phyloP scores from a whole-genome alignment of 2,888 invertebrate species.

The Nomada flava region DNA sequence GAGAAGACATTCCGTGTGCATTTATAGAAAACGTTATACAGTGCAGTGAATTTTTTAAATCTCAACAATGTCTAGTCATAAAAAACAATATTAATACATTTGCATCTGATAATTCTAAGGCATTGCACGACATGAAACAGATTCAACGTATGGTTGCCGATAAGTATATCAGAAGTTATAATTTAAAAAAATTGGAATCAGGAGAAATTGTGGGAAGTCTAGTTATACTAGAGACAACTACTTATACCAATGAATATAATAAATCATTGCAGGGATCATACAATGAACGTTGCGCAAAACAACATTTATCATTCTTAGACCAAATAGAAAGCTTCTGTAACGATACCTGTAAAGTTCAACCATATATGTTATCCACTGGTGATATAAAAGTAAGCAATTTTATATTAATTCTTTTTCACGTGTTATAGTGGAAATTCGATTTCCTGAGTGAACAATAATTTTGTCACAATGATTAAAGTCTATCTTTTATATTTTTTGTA shows the following conservation, averaged over 20 bases:
- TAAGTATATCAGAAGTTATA: constrained; percentile 87
- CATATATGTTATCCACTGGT: constrained; percentile 1
- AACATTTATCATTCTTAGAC: constrained; percentile 84
- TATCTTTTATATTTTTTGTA: constrained; percentile 55
- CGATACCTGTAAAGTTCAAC: constrained; percentile 19
- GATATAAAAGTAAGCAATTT: constrained; percentile 72
- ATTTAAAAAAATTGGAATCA: constrained; percentile 85
- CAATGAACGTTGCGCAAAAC: constrained; percentile 85
- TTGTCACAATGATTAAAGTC: constrained; percentile 4
- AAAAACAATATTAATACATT: constrained; percentile 88
- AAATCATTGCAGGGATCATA: constrained; percentile 86
- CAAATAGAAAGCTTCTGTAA: constrained; percentile 39
- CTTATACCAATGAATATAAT: constrained; percentile 84
- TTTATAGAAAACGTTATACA: constrained; percentile 89
- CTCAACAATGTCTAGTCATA: constrained; percentile 89
- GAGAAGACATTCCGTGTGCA: constrained; percentile 86
- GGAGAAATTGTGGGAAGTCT: constrained; percentile 83
- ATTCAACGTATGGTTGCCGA: constrained; percentile 81
- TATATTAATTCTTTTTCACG: background rate
- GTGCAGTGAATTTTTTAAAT: constrained; percentile 88
- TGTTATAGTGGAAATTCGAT: constrained; percentile 2
- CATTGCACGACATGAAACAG: constrained; percentile 68
- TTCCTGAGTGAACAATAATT: too few species aligned
- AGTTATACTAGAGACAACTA: constrained; percentile 84
- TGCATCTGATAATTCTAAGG: constrained; percentile 78